Conservation (phyloP, 2,113 vertebrate genomes). For the Poeciliopsis prolifica region DNA sequence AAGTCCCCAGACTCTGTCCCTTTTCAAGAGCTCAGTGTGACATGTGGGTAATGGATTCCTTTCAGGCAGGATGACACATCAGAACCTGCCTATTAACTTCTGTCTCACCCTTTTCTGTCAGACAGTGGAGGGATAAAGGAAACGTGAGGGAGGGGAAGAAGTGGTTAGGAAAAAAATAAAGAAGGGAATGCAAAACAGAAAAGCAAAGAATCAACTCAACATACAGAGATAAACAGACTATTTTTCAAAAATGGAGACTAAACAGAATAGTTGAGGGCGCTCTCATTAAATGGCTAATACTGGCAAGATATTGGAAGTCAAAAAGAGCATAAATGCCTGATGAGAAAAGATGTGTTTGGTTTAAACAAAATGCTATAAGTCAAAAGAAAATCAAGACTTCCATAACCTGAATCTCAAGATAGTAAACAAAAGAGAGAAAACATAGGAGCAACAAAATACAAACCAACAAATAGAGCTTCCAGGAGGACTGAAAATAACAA, state of each 20-base stretch:
- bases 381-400: background rate
- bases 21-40: slow-evolving; percentile 60
- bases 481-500: background rate
- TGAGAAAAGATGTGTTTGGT: slow-evolving; percentile 9
- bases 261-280: slow-evolving; percentile 20
- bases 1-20: slow-evolving; percentile 52
- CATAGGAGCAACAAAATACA: background rate
- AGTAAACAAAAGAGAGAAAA: background rate
- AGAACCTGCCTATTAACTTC: slow-evolving; percentile 69
- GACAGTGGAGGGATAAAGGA: slow-evolving; percentile 28
- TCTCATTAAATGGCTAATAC: slow-evolving; percentile 10
- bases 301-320: slow-evolving; percentile 23
- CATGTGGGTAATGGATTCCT: slow-evolving; percentile 71
- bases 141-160: background rate
- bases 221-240: slow-evolving; percentile 7
- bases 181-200: background rate
- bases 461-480: slow-evolving; percentile 3
- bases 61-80: slow-evolving; percentile 69
- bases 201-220: slow-evolving; percentile 20
- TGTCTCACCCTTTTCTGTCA: slow-evolving; percentile 52
- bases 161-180: background rate
- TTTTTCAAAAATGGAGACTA: slow-evolving; percentile 7
- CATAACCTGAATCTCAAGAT: background rate
- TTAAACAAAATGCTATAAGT: slow-evolving; percentile 6
- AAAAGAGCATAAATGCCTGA: slow-evolving; percentile 5